phyloP scores from a whole-genome alignment of 2,888 invertebrate genomes.

The Patella ulyssiponensis region DNA sequence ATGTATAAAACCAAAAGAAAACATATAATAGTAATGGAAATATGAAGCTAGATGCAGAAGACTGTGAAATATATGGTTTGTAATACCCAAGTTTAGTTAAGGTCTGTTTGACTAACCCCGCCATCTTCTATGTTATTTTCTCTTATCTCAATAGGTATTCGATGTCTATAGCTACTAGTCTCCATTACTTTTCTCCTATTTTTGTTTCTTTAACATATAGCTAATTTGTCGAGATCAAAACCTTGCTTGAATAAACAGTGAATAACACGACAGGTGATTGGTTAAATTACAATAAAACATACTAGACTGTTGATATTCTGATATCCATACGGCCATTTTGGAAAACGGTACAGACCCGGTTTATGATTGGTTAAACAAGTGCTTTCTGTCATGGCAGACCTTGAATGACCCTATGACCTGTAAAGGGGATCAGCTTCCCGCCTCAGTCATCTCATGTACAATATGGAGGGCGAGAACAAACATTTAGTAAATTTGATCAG shows the following conservation, averaged over 20 bases:
- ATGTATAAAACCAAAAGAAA: too few relatives aligned
- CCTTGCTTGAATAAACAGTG: constrained; percentile 1
- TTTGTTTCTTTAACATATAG: neutral
- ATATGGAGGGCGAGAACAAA: neutral
- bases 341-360: neutral
- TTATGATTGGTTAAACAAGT: constrained; percentile 8
- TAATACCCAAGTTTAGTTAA: too few relatives aligned
- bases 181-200: neutral
- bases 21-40: too few relatives aligned
- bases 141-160: neutral
- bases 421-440: constrained; percentile 4
- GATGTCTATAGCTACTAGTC: neutral
- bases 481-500: neutral
- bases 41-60: too few relatives aligned
- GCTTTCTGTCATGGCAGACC: constrained; percentile 5
- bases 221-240: constrained; percentile 9
- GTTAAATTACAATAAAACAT: neutral
- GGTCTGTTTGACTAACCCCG: neutral
- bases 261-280: constrained; percentile 13
- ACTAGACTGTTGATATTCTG: constrained; percentile 1
- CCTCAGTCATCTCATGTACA: constrained; percentile 1
- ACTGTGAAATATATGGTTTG: too few relatives aligned
- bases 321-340: constrained; percentile 1
- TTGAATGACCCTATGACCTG: neutral
- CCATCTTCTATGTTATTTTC: neutral